Conservation (phyloP, 2,797 vertebrate species). For the Syngnathus rostellatus region DNA sequence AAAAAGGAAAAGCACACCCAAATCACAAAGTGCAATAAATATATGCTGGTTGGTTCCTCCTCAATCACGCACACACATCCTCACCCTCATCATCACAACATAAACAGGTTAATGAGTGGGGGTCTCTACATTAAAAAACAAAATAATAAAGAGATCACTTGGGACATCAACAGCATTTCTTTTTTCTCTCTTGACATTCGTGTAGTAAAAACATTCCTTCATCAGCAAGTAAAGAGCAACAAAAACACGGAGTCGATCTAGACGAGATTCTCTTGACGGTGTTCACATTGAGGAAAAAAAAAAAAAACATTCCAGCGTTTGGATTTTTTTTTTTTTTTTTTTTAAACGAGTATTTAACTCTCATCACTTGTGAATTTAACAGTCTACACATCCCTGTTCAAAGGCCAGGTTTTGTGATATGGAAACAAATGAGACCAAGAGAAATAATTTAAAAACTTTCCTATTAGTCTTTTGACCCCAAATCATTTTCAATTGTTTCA, state of each 20-base stretch:
- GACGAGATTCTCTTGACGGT: background rate
- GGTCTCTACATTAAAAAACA: constrained; percentile 22
- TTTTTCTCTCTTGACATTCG: constrained; percentile 38
- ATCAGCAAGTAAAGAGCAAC: constrained; percentile 24
- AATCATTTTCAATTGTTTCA: background rate
- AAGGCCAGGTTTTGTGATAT: background rate
- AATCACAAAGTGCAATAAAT: constrained; percentile 79
- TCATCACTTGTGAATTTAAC: background rate
- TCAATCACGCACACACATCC: constrained; percentile 23
- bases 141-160: constrained; percentile 34
- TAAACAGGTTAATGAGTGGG: constrained; percentile 44
- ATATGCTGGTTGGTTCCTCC: constrained; percentile 57
- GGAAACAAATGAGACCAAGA: background rate
- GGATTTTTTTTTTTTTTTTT: background rate
- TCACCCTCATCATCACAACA: constrained; percentile 40
- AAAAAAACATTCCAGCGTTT: constrained; percentile 17
- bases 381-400: background rate
- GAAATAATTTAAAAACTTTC: background rate
- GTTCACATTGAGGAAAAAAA: constrained; percentile 3
- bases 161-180: constrained; percentile 17
- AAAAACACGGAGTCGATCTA: background rate
- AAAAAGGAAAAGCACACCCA: constrained; percentile 57
- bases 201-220: constrained; percentile 43
- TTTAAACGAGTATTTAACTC: background rate
- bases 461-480: background rate